phyloP scores from a whole-genome alignment of 1,140 invertebrate genomes.

The Oppia nitens region DNA sequence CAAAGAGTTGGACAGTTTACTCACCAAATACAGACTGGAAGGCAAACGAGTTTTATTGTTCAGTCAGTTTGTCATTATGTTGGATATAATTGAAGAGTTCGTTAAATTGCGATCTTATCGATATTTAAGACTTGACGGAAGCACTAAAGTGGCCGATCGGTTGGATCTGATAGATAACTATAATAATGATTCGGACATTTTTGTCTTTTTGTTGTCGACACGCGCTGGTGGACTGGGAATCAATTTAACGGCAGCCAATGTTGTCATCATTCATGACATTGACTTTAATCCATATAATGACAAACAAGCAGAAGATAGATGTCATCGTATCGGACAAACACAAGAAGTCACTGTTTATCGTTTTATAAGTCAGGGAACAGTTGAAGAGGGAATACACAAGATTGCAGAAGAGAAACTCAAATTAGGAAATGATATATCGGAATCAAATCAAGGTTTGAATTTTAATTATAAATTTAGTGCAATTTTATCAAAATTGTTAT shows the following conservation, averaged over 20 bases:
- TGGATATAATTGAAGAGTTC: constrained; percentile 77
- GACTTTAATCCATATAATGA: constrained; percentile 98
- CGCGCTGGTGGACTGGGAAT: constrained; percentile 93
- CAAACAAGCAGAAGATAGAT: constrained; percentile 81
- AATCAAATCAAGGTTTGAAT: constrained; percentile 17
- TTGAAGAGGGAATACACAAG: constrained; percentile 76
- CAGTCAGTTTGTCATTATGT: constrained; percentile 94
- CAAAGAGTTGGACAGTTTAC: constrained; percentile 62
- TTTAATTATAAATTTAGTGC: not conserved
- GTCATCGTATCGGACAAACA: constrained; percentile 55
- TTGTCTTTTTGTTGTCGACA: constrained; percentile 90
- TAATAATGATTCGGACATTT: constrained; percentile 43
- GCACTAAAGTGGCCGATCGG: constrained; percentile 65
- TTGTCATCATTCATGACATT: constrained; percentile 97
- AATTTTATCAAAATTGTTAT: too few species aligned
- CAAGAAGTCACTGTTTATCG: constrained; percentile 67
- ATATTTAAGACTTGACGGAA: constrained; percentile 72
- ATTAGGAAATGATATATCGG: constrained; percentile 74
- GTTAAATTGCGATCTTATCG: constrained; percentile 48
- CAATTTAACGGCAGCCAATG: constrained; percentile 94
- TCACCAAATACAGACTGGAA: constrained; percentile 63
- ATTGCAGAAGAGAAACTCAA: constrained; percentile 76
- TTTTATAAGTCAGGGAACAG: constrained; percentile 75
- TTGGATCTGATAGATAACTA: constrained; percentile 81
- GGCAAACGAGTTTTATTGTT: constrained; percentile 88